Conservation (phyloP, 2,888 invertebrate genomes). For the Hyposoter didymator region DNA sequence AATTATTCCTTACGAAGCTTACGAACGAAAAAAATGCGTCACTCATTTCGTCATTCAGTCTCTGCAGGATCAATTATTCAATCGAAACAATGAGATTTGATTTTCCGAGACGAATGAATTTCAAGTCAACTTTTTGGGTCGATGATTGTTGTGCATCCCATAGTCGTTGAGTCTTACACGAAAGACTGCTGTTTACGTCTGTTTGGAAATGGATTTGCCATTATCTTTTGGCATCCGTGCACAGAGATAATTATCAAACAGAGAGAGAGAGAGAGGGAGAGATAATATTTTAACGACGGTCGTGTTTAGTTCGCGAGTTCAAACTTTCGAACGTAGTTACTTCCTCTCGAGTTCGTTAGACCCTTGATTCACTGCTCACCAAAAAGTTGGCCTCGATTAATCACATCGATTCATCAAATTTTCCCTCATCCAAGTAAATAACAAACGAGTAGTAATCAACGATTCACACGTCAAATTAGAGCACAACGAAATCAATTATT, state of each 20-base stretch:
- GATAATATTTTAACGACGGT: constrained; percentile 2
- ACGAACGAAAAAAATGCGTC: no score
- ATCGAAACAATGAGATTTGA: background rate
- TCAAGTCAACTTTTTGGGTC: background rate
- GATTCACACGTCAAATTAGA: no score
- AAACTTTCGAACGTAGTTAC: constrained; percentile 35
- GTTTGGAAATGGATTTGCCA: constrained; percentile 44
- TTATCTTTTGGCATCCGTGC: constrained; percentile 46
- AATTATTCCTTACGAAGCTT: no score
- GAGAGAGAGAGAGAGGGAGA: background rate
- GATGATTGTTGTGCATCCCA: background rate
- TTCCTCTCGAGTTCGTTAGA: constrained; percentile 19
- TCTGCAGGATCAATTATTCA: background rate
- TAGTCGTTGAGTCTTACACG: background rate
- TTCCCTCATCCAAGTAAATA: background rate
- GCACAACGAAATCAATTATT: no score
- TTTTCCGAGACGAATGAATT: background rate
- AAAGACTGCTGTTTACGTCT: constrained; percentile 15
- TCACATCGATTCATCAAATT: background rate
- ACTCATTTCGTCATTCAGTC: no score
- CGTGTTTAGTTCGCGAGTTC: constrained; percentile 11
- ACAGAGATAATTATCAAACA: constrained; percentile 47
- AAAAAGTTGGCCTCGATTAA: constrained; percentile 11
- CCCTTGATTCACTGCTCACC: background rate
- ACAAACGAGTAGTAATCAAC: constrained; percentile 6